Evolutionary conservation across 1,140 invertebrate species (phyloP).

Genomic region (Cotesia chilonis): DNA sequence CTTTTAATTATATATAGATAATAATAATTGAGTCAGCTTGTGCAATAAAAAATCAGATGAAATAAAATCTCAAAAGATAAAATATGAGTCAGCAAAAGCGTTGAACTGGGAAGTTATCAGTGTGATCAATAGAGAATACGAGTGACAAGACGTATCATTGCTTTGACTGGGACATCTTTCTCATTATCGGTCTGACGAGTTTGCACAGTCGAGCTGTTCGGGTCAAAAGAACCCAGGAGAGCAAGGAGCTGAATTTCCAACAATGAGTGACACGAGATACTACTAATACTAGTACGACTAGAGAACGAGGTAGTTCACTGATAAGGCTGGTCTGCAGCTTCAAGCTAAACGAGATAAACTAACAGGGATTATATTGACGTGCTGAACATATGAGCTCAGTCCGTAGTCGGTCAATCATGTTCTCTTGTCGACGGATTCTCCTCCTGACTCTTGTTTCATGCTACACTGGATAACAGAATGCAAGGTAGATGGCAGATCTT

Average conservation of each 20-base stretch:
- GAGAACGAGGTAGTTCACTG: neutral
- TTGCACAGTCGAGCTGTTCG: neutral
- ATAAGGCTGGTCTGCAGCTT: neutral
- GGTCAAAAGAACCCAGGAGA: neutral
- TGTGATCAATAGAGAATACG: neutral
- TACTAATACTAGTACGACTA: no score
- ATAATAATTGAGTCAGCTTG: no score
- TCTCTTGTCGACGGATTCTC: no score
- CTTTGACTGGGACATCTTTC: constrained; percentile 14
- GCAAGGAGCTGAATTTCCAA: neutral
- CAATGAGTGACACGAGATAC: constrained; percentile 21
- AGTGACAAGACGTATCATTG: no score
- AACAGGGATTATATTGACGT: no score
- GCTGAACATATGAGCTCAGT: no score
- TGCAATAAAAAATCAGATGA: neutral
- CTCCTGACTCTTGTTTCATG: no score
- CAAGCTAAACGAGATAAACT: no score
- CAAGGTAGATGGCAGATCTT: neutral
- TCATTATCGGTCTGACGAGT: constrained; percentile 26
- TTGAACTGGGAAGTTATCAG: constrained; percentile 2
- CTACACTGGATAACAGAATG: neutral
- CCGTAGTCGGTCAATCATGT: neutral
- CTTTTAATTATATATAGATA: no score
- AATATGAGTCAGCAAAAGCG: neutral
- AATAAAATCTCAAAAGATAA: neutral